phyloP scores from a whole-genome alignment of 2,113 vertebrate species.

The Emydura subglobosa region DNA sequence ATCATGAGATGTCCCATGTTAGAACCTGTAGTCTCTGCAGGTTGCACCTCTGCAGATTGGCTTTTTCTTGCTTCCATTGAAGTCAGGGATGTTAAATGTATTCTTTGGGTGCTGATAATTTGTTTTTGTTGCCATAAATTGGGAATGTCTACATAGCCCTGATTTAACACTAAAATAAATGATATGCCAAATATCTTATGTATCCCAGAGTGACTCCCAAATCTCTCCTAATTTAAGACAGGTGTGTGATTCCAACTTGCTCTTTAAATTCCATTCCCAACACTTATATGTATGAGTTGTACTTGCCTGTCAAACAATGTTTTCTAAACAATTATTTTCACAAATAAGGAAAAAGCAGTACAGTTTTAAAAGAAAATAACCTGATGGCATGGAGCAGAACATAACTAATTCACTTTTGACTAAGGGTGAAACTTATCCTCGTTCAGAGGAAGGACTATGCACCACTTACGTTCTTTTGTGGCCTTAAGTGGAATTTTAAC shows the following conservation, averaged over 20 bases:
- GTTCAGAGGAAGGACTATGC: not conserved
- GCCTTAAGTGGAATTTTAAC: not conserved
- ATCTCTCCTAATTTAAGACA: not conserved
- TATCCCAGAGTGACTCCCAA: not conserved
- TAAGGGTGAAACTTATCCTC: not conserved
- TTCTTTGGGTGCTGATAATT: not conserved
- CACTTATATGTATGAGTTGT: not conserved
- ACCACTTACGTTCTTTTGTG: not conserved
- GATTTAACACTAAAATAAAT: slow-evolving; percentile 21
- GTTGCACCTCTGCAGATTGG: not conserved
- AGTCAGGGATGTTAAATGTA: not conserved
- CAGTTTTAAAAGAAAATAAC: not conserved
- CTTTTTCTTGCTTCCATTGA: not conserved
- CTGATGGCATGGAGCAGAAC: not conserved
- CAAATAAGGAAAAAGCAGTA: not conserved
- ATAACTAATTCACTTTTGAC: not conserved
- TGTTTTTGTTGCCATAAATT: not conserved
- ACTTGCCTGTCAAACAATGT: slow-evolving; percentile 2
- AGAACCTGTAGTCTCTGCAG: not conserved
- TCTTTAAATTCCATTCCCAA: slow-evolving; percentile 12
- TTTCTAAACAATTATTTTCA: not conserved
- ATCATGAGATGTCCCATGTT: not conserved
- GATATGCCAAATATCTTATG: not conserved
- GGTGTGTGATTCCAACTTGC: not conserved
- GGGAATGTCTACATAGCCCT: not conserved